Conservation (phyloP, 1,140 invertebrate genomes). For the Lasioglossum albipes region DNA sequence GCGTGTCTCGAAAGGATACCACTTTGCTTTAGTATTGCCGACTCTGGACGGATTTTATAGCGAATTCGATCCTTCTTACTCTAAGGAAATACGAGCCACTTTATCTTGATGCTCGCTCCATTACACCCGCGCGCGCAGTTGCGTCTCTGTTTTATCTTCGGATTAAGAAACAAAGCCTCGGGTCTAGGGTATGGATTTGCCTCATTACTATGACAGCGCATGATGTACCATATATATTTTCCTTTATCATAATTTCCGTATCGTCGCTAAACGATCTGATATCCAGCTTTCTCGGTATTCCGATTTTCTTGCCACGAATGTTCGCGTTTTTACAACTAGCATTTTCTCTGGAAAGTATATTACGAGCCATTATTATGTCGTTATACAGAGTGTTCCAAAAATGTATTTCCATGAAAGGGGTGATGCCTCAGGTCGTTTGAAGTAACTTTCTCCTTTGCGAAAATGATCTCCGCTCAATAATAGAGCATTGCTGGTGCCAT, state of each 20-base stretch:
- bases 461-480: too few relatives aligned
- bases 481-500: too few relatives aligned
- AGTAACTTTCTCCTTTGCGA: too few relatives aligned
- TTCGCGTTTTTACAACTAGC: neutral
- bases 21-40: conserved; percentile 39
- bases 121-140: conserved; percentile 61
- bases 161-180: conserved; percentile 67
- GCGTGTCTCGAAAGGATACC: conserved; percentile 9
- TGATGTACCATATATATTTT: conserved; percentile 52
- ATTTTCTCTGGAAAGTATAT: too few relatives aligned
- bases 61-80: conserved; percentile 68
- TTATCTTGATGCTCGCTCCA: conserved; percentile 68
- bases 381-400: too few relatives aligned
- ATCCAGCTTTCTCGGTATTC: conserved; percentile 12
- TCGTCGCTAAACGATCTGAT: neutral
- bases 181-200: conserved; percentile 62
- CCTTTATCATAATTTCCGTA: conserved; percentile 35
- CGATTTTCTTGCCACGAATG: neutral
- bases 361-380: too few relatives aligned
- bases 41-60: conserved; percentile 60
- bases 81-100: conserved; percentile 63
- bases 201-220: conserved; percentile 57
- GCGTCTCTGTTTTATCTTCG: conserved; percentile 66
- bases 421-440: too few relatives aligned
- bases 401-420: too few relatives aligned